Percentiles rank a stretch among this genome's conserved stretches.
phyloP scores from a whole-genome alignment of 2,113 vertebrate species.

The Microtus montanus region DNA sequence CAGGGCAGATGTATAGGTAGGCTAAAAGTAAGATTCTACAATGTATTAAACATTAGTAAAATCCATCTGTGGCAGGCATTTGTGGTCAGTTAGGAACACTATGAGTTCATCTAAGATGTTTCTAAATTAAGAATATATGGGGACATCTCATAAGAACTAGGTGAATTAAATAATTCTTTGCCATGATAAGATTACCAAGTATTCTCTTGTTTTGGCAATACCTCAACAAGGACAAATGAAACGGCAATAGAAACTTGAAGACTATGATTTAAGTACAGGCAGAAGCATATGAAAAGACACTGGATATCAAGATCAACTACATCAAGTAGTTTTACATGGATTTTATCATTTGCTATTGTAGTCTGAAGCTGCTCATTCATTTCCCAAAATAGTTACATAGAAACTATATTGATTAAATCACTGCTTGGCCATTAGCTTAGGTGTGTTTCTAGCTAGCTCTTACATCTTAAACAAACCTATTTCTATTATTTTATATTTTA shows the following conservation, averaged over 20 bases:
- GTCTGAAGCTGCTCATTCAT: too few species aligned
- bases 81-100: neutral
- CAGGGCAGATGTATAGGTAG: neutral
- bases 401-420: too few species aligned
- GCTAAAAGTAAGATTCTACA: neutral
- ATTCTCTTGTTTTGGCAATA: neutral
- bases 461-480: too few species aligned
- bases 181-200: neutral
- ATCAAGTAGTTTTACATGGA: neutral
- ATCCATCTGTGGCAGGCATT: neutral
- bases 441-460: too few species aligned
- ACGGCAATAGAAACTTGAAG: neutral
- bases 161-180: conserved; percentile 29
- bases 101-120: neutral
- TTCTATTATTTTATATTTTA: too few species aligned
- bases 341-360: neutral
- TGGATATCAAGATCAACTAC: neutral
- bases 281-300: fast-evolving
- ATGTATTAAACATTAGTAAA: neutral
- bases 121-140: conserved; percentile 43
- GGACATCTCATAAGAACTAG: neutral
- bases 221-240: neutral
- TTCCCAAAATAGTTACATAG: too few species aligned
- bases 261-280: neutral
- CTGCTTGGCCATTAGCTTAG: too few species aligned